Evolutionary conservation across 2,113 vertebrate species (phyloP).

Genomic region (Triplophysa dalaica): DNA sequence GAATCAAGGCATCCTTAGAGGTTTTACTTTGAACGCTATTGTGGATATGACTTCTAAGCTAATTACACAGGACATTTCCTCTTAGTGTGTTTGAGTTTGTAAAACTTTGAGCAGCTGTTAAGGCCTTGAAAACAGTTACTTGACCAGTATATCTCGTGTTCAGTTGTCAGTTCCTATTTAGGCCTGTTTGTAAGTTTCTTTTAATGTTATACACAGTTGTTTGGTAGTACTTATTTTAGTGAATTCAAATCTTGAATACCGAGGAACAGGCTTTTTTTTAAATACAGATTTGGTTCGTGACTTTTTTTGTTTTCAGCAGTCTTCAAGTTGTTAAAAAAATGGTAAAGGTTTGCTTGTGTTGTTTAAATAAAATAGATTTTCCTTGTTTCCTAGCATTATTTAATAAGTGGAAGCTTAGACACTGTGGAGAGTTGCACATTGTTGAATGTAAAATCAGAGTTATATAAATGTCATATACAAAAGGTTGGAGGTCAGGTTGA

Average conservation of each 20-base stretch:
- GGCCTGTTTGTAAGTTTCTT: neutral
- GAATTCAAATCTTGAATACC: neutral
- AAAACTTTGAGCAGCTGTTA: neutral
- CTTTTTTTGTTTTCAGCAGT: neutral
- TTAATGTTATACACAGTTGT: neutral
- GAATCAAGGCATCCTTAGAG: constrained; percentile 55
- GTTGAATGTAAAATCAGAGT: neutral
- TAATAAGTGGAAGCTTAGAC: neutral
- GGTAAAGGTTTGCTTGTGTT: neutral
- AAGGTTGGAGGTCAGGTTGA: no score
- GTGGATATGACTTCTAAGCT: constrained; percentile 68
- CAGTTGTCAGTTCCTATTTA: neutral
- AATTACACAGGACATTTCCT: constrained; percentile 42
- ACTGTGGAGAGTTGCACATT: neutral
- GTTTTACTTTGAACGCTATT: constrained; percentile 64
- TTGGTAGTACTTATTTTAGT: neutral
- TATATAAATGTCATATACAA: no score
- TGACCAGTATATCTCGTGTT: neutral
- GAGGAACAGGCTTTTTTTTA: neutral
- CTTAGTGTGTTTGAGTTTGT: neutral
- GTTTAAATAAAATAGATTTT: neutral
- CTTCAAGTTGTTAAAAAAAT: neutral
- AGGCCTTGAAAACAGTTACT: neutral
- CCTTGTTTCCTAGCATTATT: neutral
- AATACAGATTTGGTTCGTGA: neutral